Evolutionary conservation across 2,113 vertebrate species (phyloP).

Genomic region (Neotragus pygmaeus): DNA sequence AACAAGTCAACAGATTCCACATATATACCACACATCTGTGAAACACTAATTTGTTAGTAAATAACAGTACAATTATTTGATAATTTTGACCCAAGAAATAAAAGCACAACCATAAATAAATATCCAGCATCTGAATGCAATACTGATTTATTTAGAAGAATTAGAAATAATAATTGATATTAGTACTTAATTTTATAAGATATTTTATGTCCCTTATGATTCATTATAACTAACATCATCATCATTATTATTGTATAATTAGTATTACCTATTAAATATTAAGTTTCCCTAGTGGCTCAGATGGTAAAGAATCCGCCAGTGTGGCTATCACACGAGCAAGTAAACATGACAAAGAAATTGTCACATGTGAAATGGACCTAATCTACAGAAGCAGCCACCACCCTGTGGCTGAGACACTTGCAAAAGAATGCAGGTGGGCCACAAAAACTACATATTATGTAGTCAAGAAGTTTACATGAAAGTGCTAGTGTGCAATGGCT

Average conservation of each 20-base stretch:
- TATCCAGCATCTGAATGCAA: neutral
- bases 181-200: neutral
- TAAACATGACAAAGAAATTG: neutral
- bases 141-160: neutral
- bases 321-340: accelerated
- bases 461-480: neutral
- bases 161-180: neutral
- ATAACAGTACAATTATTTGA: neutral
- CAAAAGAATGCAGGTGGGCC: neutral
- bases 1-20: neutral
- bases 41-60: neutral
- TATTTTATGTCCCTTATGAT: neutral
- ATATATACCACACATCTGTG: neutral
- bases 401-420: neutral
- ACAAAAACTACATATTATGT: accelerated
- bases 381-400: accelerated
- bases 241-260: neutral
- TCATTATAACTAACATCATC: neutral
- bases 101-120: neutral
- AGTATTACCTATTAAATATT: neutral
- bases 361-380: accelerated
- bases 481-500: neutral
- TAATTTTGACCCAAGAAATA: neutral
- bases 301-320: neutral
- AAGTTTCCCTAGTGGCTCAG: neutral